Evolutionary conservation across 2,888 invertebrate genomes (phyloP).

Genomic region (Xestobium rufovillosum): DNA sequence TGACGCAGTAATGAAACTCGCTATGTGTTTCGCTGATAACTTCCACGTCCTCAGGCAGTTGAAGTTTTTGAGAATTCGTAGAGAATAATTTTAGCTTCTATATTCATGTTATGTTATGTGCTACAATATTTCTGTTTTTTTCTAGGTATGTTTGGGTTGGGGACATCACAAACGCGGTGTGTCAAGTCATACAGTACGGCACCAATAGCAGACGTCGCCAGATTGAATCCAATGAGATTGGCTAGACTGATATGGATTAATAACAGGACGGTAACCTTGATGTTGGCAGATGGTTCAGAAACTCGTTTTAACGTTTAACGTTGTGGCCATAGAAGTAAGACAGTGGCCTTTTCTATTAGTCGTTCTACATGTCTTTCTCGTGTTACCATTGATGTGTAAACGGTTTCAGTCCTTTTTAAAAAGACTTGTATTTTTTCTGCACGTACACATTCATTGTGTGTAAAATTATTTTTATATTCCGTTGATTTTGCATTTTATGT

Average conservation of each 20-base stretch:
- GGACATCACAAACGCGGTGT: constrained; percentile 93
- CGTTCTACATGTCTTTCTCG: constrained; percentile 28
- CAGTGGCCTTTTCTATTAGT: constrained; percentile 34
- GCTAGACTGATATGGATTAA: constrained; percentile 95
- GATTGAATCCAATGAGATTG: constrained; percentile 80
- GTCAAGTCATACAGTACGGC: constrained; percentile 92
- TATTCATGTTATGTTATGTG: too few species aligned
- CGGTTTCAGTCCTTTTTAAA: too few species aligned
- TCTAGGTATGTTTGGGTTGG: constrained; percentile 89
- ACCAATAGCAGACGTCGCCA: constrained; percentile 80
- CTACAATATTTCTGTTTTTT: constrained; percentile 13
- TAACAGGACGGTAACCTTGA: constrained; percentile 83
- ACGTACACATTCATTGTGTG: constrained; percentile 1
- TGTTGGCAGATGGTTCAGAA: constrained; percentile 95
- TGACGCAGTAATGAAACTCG: too few species aligned
- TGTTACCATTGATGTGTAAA: constrained; percentile 19
- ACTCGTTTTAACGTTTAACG: constrained; percentile 69
- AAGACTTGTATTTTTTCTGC: too few species aligned
- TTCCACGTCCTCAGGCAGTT: too few species aligned
- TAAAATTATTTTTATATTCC: too few species aligned
- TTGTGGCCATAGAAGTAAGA: constrained; percentile 21
- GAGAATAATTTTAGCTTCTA: too few species aligned
- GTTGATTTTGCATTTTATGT: too few species aligned
- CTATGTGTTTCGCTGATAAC: too few species aligned
- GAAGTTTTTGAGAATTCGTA: too few species aligned